These are phyloP conservation scores for Sitta carolinensis DNA, from an alignment of 2,797 vertebrate genomes.

Conservation along the genomic window DNA sequence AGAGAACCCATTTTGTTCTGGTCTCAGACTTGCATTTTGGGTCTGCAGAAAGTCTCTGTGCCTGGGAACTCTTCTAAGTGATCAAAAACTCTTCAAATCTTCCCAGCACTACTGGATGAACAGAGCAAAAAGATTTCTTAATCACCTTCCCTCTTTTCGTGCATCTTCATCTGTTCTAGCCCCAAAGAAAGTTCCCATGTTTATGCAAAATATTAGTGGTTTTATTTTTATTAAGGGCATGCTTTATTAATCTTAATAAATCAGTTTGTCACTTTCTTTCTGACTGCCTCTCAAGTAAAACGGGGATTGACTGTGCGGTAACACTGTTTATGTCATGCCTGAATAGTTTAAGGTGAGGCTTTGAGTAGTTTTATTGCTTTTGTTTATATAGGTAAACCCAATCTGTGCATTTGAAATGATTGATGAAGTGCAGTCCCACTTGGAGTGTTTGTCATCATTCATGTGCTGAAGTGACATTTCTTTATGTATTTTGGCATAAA, in stretches of 20 bases:
- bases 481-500: conserved; percentile 88
- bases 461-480: conserved; percentile 85
- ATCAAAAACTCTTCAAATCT: background rate
- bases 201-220: conserved; percentile 71
- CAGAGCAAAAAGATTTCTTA: conserved; percentile 32
- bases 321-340: conserved; percentile 77
- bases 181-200: conserved; percentile 17
- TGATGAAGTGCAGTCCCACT: conserved; percentile 82
- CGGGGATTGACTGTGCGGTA: conserved; percentile 71
- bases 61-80: background rate
- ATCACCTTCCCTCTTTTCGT: background rate
- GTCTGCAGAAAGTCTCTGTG: background rate
- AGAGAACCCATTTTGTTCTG: background rate
- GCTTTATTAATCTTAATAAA: conserved; percentile 80
- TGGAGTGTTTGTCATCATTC: conserved; percentile 85
- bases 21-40: background rate
- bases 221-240: conserved; percentile 68
- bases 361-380: conserved; percentile 80
- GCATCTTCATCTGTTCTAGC: background rate
- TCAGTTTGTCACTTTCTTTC: conserved; percentile 65
- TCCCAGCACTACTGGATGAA: background rate
- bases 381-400: conserved; percentile 83
- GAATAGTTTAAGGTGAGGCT: conserved; percentile 80
- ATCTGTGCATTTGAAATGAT: conserved; percentile 83
- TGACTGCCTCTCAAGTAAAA: conserved; percentile 74